These are phyloP conservation scores for Psittacula cyanocephala DNA, from an alignment of 2,113 vertebrate genomes.

Conservation along the genomic window DNA sequence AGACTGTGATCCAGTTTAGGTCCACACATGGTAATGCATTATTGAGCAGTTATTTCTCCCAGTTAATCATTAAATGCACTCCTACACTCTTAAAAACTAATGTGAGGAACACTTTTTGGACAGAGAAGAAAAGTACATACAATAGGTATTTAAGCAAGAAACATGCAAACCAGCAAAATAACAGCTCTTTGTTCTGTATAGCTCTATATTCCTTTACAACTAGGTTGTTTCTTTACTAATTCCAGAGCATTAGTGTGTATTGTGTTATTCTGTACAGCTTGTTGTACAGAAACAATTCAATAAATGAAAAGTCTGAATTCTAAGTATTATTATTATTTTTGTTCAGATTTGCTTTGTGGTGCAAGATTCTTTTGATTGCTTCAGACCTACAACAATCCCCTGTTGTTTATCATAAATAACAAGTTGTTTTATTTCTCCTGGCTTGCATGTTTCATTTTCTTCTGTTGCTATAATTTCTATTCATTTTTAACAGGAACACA, in stretches of 20 bases:
- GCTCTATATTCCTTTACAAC: slow-evolving; percentile 29
- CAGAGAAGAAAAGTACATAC: slow-evolving; percentile 23
- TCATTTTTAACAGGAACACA: slow-evolving; percentile 63
- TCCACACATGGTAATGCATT: slow-evolving; percentile 46
- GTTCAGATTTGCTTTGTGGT: slow-evolving; percentile 46
- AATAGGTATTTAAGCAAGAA: slow-evolving; percentile 16
- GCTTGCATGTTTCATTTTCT: slow-evolving; percentile 69
- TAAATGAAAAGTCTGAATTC: slow-evolving; percentile 47
- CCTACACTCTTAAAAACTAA: slow-evolving; percentile 35
- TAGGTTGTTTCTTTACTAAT: slow-evolving; percentile 44
- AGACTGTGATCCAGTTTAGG: slow-evolving; percentile 22
- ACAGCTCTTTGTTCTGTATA: not conserved
- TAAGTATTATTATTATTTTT: slow-evolving; percentile 67
- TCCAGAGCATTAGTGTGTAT: slow-evolving; percentile 55
- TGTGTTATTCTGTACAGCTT: slow-evolving; percentile 59
- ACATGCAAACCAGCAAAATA: slow-evolving; percentile 19
- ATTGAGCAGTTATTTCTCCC: slow-evolving; percentile 7
- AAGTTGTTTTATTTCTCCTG: slow-evolving; percentile 61
- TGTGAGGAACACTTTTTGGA: not conserved
- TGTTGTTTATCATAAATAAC: slow-evolving; percentile 71
- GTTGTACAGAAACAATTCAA: slow-evolving; percentile 66
- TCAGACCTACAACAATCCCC: slow-evolving; percentile 36
- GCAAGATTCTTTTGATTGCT: slow-evolving; percentile 63
- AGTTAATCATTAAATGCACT: slow-evolving; percentile 49
- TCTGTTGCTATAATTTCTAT: slow-evolving; percentile 69